Evolutionary conservation across 2,113 vertebrate genomes (phyloP), one percentile per base, ranked within the genome.

Genomic region (Stictonetta naevosa): DNA sequence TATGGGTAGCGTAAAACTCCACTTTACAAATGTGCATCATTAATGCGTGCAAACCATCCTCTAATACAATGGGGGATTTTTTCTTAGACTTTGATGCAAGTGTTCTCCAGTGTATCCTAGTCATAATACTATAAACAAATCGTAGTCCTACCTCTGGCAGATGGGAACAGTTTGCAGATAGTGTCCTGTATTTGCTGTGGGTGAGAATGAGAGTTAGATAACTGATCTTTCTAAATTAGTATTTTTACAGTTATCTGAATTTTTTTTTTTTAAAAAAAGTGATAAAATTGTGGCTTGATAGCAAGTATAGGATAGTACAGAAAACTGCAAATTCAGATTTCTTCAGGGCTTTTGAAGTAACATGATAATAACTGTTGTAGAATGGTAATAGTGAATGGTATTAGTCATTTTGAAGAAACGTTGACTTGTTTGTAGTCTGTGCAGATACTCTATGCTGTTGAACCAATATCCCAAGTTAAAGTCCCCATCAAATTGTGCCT

Each of bases 1-100:
- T 64, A 31, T 29, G 16, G 25, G 25, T 74, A 31, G 16, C 16
- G 66, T 84, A 64, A 73, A 76, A 74, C 28, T 56, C 50, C 5
- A 42, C 3, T 13, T 56, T 31, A 16, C 34, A 36, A 19, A 4
- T 29, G 0, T 59, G 2, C 21, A 2, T 40, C 74, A 5, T 52
- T n/a, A 74, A 1, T 79, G 15, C 25, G 34, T 11, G 13, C 34
- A 58, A 85, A 13, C 18, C 44, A 9, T 33, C 4, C 9, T 81
- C 21, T 18, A 50, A 4, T 56, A 18, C 38, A 20, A 33, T 29
- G 19, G 33, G 29, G 14, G 21, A 78, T 3, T 55, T 71, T 88
- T 59, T 81, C 4, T 10, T 20, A 63, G 2, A 19, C 31, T 73
- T 80, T 69, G 26, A 38, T 56, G 26, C 10, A 50, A 69, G 1